Percentiles rank a stretch among this genome's conserved stretches.
phyloP scores from a whole-genome alignment of 2,888 invertebrate genomes.

The Lampropteryx suffumata region DNA sequence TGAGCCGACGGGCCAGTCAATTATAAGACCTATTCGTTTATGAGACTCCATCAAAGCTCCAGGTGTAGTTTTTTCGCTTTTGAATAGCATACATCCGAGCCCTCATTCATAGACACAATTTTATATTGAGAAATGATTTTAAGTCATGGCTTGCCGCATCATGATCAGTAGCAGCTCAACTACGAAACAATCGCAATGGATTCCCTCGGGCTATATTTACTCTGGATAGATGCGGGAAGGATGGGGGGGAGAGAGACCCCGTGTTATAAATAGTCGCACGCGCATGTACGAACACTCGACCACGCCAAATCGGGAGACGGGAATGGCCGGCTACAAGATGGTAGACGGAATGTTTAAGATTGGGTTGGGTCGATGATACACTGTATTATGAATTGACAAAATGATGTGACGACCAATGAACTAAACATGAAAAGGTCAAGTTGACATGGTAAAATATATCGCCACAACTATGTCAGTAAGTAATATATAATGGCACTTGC shows the following conservation, averaged over 20 bases:
- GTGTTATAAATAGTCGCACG: constrained; percentile 75
- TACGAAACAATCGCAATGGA: constrained; percentile 55
- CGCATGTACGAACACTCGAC: constrained; percentile 65
- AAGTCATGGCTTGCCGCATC: constrained; percentile 3
- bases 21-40: too few relatives aligned
- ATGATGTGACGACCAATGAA: too few relatives aligned
- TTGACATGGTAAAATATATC: too few relatives aligned
- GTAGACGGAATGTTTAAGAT: constrained; percentile 22
- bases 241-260: constrained; percentile 52
- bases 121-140: neutral
- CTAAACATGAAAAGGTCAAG: too few relatives aligned
- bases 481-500: too few relatives aligned
- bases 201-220: constrained; percentile 72
- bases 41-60: too few relatives aligned
- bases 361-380: neutral
- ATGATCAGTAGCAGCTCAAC: constrained; percentile 9
- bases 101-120: neutral
- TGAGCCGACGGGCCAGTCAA: too few relatives aligned
- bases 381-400: neutral
- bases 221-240: constrained; percentile 49
- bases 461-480: too few relatives aligned
- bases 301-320: constrained; percentile 76
- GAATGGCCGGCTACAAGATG: constrained; percentile 46
- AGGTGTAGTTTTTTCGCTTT: too few relatives aligned
- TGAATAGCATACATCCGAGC: too few relatives aligned